Conservation (phyloP, 2,797 vertebrate genomes). For the Okamejei kenojei region DNA sequence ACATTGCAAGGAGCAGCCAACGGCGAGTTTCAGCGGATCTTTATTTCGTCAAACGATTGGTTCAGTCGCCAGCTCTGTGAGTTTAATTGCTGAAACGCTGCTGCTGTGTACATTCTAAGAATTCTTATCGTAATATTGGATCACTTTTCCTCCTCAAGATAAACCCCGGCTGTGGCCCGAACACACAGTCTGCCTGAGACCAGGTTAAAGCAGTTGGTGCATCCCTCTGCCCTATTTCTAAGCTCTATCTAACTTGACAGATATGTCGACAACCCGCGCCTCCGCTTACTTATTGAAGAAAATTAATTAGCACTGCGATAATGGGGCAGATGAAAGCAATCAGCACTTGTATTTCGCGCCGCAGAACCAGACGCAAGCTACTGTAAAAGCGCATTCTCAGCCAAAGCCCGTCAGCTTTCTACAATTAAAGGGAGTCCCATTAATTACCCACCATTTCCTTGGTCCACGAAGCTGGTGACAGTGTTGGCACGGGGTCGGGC, state of each 20-base stretch:
- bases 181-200: neutral
- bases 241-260: neutral
- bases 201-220: neutral
- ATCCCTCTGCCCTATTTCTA: neutral
- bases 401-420: neutral
- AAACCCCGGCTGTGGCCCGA: neutral
- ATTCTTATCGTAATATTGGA: constrained; percentile 7
- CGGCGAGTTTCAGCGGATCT: neutral
- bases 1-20: neutral
- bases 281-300: neutral
- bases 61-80: neutral
- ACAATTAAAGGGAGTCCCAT: neutral
- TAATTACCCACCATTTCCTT: constrained; percentile 60
- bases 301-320: neutral
- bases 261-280: neutral
- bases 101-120: neutral
- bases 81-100: neutral
- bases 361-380: neutral
- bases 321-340: neutral
- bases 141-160: neutral
- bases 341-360: neutral
- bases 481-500: constrained; percentile 59
- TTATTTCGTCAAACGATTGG: neutral
- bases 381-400: neutral
- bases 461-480: constrained; percentile 71